phyloP scores from a whole-genome alignment of 2,113 vertebrate species.

The Ptilonorhynchus violaceus region DNA sequence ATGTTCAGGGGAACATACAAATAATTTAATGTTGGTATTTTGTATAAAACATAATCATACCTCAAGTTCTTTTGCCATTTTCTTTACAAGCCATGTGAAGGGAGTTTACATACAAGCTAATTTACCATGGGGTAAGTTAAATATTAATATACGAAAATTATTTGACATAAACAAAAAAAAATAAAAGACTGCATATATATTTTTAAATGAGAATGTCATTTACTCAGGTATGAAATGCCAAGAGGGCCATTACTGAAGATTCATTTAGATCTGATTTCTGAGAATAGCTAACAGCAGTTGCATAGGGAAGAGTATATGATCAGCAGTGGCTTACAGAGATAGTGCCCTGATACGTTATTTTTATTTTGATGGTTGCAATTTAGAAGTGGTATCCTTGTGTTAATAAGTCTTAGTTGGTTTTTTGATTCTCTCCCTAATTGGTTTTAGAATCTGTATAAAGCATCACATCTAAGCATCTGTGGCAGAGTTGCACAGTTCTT shows the following conservation, averaged over 20 bases:
- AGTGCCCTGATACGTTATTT: not conserved
- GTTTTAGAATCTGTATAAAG: not conserved
- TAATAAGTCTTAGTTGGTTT: not conserved
- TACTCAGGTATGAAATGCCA: not conserved
- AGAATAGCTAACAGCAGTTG: not conserved
- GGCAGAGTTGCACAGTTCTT: not conserved
- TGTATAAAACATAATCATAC: not conserved
- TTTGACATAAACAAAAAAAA: not conserved
- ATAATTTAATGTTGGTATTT: not conserved
- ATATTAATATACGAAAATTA: not conserved
- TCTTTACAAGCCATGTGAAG: not conserved
- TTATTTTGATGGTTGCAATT: not conserved
- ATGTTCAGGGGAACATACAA: not conserved
- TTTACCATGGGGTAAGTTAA: not conserved
- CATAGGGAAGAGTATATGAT: not conserved
- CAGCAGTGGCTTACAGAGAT: not conserved
- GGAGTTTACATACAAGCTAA: not conserved
- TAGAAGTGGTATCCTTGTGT: not conserved
- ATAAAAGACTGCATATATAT: not conserved
- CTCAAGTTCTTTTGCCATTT: not conserved
- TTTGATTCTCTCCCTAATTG: not conserved
- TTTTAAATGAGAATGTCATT: not conserved
- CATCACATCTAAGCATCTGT: rapidly evolving
- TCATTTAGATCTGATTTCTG: not conserved
- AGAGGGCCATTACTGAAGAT: not conserved